phyloP scores from a whole-genome alignment of 2,888 invertebrate species.

The Sesamia inferens region DNA sequence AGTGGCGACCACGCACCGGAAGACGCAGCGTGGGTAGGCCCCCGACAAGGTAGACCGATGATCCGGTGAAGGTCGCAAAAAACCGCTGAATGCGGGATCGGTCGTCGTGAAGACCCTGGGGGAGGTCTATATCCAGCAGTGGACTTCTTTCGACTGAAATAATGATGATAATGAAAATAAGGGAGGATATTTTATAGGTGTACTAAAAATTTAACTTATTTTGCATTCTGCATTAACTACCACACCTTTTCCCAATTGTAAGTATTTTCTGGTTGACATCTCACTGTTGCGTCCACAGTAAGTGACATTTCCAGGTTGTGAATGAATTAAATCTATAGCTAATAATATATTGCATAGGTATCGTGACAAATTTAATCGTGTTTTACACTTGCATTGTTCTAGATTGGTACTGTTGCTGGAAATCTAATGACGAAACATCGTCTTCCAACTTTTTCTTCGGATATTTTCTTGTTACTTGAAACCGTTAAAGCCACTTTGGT shows the following conservation, averaged over 20 bases:
- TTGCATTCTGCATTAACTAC: background rate
- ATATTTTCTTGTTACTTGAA: slow-evolving; percentile 91
- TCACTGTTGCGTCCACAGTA: background rate
- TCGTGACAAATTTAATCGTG: background rate
- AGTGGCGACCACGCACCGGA: too few relatives aligned
- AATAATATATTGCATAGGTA: background rate
- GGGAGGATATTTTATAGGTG: too few relatives aligned
- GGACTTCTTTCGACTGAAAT: too few relatives aligned
- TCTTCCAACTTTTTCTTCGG: slow-evolving; percentile 91
- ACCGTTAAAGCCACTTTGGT: slow-evolving; percentile 87
- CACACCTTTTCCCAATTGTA: background rate
- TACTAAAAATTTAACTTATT: background rate
- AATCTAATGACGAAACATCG: slow-evolving; percentile 92
- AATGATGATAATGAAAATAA: background rate
- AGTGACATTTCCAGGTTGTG: background rate
- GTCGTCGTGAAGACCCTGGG: too few relatives aligned
- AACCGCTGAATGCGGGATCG: too few relatives aligned
- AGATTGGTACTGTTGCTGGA: slow-evolving; percentile 92
- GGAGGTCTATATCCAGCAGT: too few relatives aligned
- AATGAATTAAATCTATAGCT: background rate
- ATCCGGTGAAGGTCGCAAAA: too few relatives aligned
- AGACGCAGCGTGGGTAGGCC: too few relatives aligned
- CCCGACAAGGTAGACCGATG: too few relatives aligned
- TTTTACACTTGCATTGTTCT: slow-evolving; percentile 47
- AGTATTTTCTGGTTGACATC: background rate